Conservation (phyloP, 2,797 vertebrate species). For the Hyperoplus immaculatus region DNA sequence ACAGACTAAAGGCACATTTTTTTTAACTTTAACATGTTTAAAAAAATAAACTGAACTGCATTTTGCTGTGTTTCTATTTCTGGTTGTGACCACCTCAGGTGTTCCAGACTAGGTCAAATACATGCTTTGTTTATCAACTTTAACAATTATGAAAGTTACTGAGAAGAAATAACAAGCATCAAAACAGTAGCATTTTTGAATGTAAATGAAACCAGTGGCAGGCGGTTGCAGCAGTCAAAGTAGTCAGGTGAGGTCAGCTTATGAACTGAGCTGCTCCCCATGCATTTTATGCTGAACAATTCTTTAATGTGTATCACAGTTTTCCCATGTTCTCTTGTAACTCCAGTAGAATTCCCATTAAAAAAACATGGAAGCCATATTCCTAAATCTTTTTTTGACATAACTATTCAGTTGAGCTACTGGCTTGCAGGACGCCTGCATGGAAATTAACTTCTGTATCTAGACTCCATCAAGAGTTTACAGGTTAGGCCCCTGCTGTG, state of each 20-base stretch:
- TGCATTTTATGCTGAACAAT: slow-evolving; percentile 33
- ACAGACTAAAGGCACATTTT: slow-evolving; percentile 5
- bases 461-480: slow-evolving; percentile 74
- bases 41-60: background rate
- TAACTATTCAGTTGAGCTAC: slow-evolving; percentile 66
- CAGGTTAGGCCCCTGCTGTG: slow-evolving; percentile 66
- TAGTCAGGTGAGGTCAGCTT: slow-evolving; percentile 35
- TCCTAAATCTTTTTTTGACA: slow-evolving; percentile 70
- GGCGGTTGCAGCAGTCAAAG: slow-evolving; percentile 29
- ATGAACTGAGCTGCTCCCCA: slow-evolving; percentile 15
- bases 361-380: slow-evolving; percentile 65
- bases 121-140: slow-evolving; percentile 23
- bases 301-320: slow-evolving; percentile 38
- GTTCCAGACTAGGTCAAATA: slow-evolving; percentile 11
- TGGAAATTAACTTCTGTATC: slow-evolving; percentile 74
- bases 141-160: slow-evolving; percentile 18
- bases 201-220: slow-evolving; percentile 21
- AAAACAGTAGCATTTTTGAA: background rate
- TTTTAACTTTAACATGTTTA: background rate
- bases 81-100: background rate
- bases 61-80: slow-evolving; percentile 11
- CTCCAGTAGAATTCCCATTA: slow-evolving; percentile 64
- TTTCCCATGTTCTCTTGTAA: slow-evolving; percentile 59
- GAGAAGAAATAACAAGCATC: slow-evolving; percentile 16
- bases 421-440: slow-evolving; percentile 58